Evolutionary conservation across 2,113 vertebrate species (phyloP).

Genomic region (Proteles cristata): DNA sequence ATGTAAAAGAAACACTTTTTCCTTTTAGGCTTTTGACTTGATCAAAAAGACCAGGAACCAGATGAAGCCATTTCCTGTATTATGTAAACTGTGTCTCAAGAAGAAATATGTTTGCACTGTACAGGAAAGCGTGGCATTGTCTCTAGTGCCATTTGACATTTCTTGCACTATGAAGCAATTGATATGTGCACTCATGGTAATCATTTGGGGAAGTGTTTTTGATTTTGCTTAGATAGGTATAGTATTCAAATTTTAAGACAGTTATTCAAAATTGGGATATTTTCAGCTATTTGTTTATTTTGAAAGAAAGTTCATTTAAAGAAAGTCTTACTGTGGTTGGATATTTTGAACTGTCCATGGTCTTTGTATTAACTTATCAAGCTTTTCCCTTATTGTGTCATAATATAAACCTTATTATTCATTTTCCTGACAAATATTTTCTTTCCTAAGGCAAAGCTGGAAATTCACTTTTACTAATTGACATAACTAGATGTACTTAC

Average conservation of each 20-base stretch:
- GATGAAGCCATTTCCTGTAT: slow-evolving; percentile 74
- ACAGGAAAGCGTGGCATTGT: slow-evolving; percentile 67
- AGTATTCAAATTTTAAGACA: slow-evolving; percentile 73
- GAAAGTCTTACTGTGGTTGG: slow-evolving; percentile 68
- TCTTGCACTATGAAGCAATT: slow-evolving; percentile 60
- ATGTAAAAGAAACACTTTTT: slow-evolving; percentile 74
- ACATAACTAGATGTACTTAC: not conserved
- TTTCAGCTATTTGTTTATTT: slow-evolving; percentile 80
- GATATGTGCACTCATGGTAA: slow-evolving; percentile 62
- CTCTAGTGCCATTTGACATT: slow-evolving; percentile 47
- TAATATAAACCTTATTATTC: slow-evolving; percentile 80
- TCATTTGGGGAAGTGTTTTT: slow-evolving; percentile 78
- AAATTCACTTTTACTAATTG: slow-evolving; percentile 55
- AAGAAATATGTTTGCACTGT: slow-evolving; percentile 54
- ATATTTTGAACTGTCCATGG: slow-evolving; percentile 75
- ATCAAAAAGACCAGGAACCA: slow-evolving; percentile 77
- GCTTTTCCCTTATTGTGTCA: slow-evolving; percentile 79
- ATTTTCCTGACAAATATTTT: slow-evolving; percentile 71
- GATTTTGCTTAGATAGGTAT: slow-evolving; percentile 77
- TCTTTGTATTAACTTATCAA: slow-evolving; percentile 74
- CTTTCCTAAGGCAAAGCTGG: slow-evolving; percentile 74
- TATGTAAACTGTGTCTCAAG: slow-evolving; percentile 10
- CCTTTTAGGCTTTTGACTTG: slow-evolving; percentile 71
- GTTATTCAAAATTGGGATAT: slow-evolving; percentile 66
- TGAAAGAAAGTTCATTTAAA: slow-evolving; percentile 79